Base-by-base conservation (phyloP, 2,797 vertebrate genomes). In the Oreochromis grahami region DNA sequence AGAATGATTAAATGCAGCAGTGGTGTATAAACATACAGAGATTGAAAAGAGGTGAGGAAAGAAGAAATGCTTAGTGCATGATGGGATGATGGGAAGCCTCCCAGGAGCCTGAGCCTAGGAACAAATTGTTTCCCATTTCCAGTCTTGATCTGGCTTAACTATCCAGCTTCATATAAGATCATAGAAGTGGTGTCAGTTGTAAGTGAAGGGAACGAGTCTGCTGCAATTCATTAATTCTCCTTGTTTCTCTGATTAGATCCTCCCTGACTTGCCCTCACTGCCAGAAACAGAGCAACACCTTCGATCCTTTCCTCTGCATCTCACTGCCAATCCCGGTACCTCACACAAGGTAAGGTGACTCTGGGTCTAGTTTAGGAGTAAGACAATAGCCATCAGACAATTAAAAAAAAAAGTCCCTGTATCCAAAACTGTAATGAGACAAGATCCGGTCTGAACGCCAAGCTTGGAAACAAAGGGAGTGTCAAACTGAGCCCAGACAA, bases 241-340 rank as follows among this genome's bases (percentile, higher is more conserved):
- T 83, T 6, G 3, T 87, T 51, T 91, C 76, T 92, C 56, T 79
- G 26, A 60, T 55, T 77, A 99, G 98, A 95, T 99, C 98, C 24
- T 99, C 98, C 5, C 95, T 99, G 96, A 99, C 98, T 3, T 99
- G 98, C 91, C 98, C 98, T 91, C 98, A 99, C 94, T 99, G 98
- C 96, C 98, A 98, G 97, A 99, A 99, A 96, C 98, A 99, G 96
- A 99, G 98, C 94, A 99, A 99, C 96, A 99, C 98, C 77, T 99
- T 99, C 52, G 98, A 99, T 93, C 98, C 98, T 82, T 99, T 99
- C 91, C 97, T 99, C 87, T 99, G 98, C 96, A 98, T 99, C 96
- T 99, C 98, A 88, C 96, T 99, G 96, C 98, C 98, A 52, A 99
- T 99, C 92, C 98, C 98, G 34, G 96, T 99, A 93, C 98, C 95